phyloP scores from a whole-genome alignment of 2,888 invertebrate genomes.

The Antheraea assamensis region DNA sequence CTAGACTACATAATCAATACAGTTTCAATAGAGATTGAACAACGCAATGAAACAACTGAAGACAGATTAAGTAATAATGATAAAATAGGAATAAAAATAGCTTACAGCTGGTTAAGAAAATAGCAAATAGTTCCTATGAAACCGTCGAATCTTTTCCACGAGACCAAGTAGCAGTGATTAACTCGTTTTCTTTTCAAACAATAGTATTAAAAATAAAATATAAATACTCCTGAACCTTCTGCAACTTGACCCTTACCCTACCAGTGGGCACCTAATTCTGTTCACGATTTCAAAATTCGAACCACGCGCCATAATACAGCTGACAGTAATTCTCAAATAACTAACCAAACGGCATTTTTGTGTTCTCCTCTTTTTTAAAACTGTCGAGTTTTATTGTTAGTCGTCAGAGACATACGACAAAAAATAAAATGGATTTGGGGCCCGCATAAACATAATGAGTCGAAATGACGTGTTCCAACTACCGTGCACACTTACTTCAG shows the following conservation, averaged over 20 bases:
- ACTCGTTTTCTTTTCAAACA: too few species aligned
- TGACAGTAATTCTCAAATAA: conserved; percentile 29
- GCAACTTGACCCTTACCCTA: conserved; percentile 19
- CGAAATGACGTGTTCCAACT: conserved; percentile 31
- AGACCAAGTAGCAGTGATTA: too few species aligned
- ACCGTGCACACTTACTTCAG: conserved; percentile 11
- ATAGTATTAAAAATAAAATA: too few species aligned
- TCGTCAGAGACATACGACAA: conserved; percentile 37
- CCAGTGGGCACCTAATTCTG: conserved; percentile 12
- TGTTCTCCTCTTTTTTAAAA: conserved; percentile 38
- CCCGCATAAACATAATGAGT: conserved; percentile 44
- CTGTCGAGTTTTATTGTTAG: conserved; percentile 41
- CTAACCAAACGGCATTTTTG: conserved; percentile 30
- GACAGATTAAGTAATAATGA: too few species aligned
- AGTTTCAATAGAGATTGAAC: too few species aligned
- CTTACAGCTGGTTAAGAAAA: too few species aligned
- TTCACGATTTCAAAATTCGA: conserved; percentile 32
- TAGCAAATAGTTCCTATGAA: too few species aligned
- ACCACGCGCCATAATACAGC: conserved; percentile 26
- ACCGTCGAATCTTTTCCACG: too few species aligned
- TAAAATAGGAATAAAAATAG: too few species aligned
- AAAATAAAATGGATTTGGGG: conserved; percentile 45
- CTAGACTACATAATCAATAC: too few species aligned
- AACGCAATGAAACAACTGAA: too few species aligned
- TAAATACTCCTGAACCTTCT: not conserved